Conservation (phyloP, 1,140 invertebrate genomes). For the Coptotermes formosanus region DNA sequence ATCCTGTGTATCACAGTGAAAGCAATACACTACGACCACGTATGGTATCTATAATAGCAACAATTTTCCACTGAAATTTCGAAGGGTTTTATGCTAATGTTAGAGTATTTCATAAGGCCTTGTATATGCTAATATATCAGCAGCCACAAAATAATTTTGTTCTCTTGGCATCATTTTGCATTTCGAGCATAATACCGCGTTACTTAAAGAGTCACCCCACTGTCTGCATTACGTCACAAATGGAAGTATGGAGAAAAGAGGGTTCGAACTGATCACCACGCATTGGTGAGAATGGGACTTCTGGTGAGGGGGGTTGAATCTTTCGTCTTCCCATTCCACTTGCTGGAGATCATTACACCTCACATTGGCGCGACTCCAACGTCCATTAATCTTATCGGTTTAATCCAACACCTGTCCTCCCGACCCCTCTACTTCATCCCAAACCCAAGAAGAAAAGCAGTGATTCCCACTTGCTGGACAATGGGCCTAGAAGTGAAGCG, state of each 20-base stretch:
- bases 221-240: too few relatives aligned
- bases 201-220: too few relatives aligned
- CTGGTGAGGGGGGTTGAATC: background rate
- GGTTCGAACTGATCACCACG: background rate
- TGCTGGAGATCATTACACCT: background rate
- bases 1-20: too few relatives aligned
- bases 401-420: background rate
- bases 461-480: background rate
- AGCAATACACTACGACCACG: too few relatives aligned
- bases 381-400: conserved; percentile 1
- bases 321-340: background rate
- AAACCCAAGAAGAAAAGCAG: background rate
- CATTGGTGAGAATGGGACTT: background rate
- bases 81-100: too few relatives aligned
- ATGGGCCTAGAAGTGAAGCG: background rate
- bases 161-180: too few relatives aligned
- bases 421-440: background rate
- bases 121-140: too few relatives aligned
- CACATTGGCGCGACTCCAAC: background rate
- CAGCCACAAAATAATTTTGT: too few relatives aligned
- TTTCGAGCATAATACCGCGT: too few relatives aligned
- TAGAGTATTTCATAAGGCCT: too few relatives aligned
- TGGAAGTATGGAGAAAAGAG: background rate
- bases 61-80: too few relatives aligned
- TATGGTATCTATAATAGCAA: too few relatives aligned